These are phyloP conservation scores for Caenorhabditis sp. DNA, from an alignment of 2,888 invertebrate species.

Conservation along the genomic window DNA sequence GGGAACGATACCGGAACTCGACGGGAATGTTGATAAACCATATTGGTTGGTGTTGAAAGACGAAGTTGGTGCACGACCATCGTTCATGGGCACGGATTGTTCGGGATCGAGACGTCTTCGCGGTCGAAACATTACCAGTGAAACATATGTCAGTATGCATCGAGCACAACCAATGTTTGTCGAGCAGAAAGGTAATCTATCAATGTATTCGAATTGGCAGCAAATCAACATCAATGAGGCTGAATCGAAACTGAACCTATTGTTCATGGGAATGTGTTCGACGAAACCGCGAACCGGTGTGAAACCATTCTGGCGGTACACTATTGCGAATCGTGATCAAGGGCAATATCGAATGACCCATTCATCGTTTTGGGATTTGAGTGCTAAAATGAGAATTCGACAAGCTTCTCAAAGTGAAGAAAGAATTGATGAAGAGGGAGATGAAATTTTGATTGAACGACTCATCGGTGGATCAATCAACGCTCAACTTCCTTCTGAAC, in stretches of 20 bases:
- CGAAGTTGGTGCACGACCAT: slow-evolving; percentile 37
- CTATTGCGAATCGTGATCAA: slow-evolving; percentile 44
- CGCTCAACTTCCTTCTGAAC: not conserved
- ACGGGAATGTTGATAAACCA: slow-evolving; percentile 31
- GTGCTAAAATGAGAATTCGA: slow-evolving; percentile 19
- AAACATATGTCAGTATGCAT: slow-evolving; percentile 89
- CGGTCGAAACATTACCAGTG: slow-evolving; percentile 55
- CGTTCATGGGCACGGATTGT: slow-evolving; percentile 33
- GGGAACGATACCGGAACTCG: not conserved
- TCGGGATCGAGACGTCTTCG: slow-evolving; percentile 17
- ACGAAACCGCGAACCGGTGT: slow-evolving; percentile 43
- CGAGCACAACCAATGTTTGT: slow-evolving; percentile 94
- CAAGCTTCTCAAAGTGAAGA: slow-evolving; percentile 22
- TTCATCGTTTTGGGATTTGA: slow-evolving; percentile 64
- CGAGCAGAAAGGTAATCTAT: slow-evolving; percentile 77
- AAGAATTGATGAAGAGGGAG: slow-evolving; percentile 12
- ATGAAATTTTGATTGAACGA: slow-evolving; percentile 20
- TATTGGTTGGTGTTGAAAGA: slow-evolving; percentile 39
- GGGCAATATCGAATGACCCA: slow-evolving; percentile 60
- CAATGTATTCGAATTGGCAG: slow-evolving; percentile 93
- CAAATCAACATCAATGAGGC: slow-evolving; percentile 15
- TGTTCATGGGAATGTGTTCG: slow-evolving; percentile 53
- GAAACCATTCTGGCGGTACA: slow-evolving; percentile 43
- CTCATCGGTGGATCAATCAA: slow-evolving; percentile 5
- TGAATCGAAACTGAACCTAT: slow-evolving; percentile 56